Conservation (phyloP, 2,113 vertebrate genomes). For the Otolemur garnettii region DNA sequence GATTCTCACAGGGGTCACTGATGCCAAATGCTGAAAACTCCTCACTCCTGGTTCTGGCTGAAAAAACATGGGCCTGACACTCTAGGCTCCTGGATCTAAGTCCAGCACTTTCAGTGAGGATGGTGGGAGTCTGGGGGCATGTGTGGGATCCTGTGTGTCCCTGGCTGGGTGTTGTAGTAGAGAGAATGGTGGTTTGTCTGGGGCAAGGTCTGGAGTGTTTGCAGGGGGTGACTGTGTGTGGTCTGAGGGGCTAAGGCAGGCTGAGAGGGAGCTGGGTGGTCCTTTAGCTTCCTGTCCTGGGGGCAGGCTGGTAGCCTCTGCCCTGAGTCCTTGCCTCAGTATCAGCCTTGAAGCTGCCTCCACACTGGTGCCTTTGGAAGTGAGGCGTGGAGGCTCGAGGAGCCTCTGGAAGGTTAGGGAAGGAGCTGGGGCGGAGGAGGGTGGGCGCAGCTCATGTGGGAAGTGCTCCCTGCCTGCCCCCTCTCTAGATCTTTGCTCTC, state of each 20-base stretch:
- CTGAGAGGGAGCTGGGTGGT: not conserved
- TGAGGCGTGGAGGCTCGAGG: not conserved
- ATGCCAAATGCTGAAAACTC: not conserved
- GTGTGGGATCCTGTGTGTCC: not conserved
- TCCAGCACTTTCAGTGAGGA: not conserved
- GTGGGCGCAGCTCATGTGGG: not conserved
- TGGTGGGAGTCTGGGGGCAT: not conserved
- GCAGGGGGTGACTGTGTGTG: not conserved
- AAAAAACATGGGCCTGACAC: not conserved
- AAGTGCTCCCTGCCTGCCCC: not conserved
- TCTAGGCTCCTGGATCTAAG: not conserved
- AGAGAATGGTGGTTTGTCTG: not conserved
- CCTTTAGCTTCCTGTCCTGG: not conserved
- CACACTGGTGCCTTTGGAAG: not conserved
- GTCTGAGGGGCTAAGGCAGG: not conserved
- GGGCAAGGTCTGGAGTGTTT: not conserved
- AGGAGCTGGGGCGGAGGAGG: not conserved
- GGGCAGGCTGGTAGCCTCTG: not conserved
- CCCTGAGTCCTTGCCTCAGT: not conserved
- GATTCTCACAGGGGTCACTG: not conserved
- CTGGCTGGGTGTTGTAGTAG: not conserved
- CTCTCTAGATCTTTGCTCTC: not conserved
- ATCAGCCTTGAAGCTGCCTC: not conserved
- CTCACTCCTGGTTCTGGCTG: not conserved
- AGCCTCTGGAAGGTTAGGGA: slow-evolving; percentile 30